These are phyloP conservation scores for Copidosoma aretas DNA, from an alignment of 2,888 invertebrate species.

Conservation along the genomic window DNA sequence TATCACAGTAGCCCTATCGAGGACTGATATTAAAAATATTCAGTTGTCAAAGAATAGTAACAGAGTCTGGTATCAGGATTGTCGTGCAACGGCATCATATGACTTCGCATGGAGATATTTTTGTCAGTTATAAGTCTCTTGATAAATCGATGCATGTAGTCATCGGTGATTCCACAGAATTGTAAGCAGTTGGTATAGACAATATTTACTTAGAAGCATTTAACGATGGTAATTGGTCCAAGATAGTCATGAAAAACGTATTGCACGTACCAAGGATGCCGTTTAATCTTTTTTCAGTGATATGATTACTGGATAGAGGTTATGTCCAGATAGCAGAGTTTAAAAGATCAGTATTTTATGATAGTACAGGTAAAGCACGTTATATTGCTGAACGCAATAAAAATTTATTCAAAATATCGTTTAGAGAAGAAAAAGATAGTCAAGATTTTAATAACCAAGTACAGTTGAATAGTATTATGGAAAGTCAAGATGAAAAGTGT, in stretches of 20 bases:
- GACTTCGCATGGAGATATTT: slow-evolving; percentile 43
- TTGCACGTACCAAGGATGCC: no score
- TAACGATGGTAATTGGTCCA: slow-evolving; percentile 44
- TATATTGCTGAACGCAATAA: slow-evolving; percentile 27
- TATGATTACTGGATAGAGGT: no score
- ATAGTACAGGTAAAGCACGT: no score
- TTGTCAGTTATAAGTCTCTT: slow-evolving; percentile 41
- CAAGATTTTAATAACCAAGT: background rate
- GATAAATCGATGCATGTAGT: slow-evolving; percentile 36
- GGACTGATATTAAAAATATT: slow-evolving; percentile 30
- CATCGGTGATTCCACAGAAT: slow-evolving; percentile 43
- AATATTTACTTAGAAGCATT: slow-evolving; percentile 46
- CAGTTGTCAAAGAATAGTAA: slow-evolving; percentile 26
- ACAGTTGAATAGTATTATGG: background rate
- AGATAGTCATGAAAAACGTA: no score
- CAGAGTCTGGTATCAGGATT: slow-evolving; percentile 46
- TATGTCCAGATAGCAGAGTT: no score
- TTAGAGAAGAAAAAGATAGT: slow-evolving; percentile 6
- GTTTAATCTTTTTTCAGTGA: no score
- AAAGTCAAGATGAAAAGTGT: background rate
- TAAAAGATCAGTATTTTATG: no score
- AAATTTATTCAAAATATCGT: slow-evolving; percentile 39
- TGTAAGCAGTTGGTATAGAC: slow-evolving; percentile 46
- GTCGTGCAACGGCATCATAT: slow-evolving; percentile 49
- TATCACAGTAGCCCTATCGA: slow-evolving; percentile 40